Conservation (phyloP, 2,888 invertebrate genomes). For the Ligdia adustata region DNA sequence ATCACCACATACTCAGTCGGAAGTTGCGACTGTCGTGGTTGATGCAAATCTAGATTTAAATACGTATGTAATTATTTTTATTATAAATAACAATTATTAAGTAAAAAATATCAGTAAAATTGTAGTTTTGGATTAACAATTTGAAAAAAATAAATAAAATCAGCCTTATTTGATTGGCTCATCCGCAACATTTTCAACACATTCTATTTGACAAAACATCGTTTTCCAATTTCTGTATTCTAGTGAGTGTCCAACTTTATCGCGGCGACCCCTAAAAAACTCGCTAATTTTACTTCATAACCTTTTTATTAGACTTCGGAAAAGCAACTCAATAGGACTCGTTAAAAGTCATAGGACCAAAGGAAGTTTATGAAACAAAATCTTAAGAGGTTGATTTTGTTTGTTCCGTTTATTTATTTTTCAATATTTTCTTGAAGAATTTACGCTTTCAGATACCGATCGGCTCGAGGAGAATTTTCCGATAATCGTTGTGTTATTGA, state of each 20-base stretch:
- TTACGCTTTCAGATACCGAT: conserved; percentile 45
- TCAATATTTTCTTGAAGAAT: conserved; percentile 66
- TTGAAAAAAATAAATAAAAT: no score
- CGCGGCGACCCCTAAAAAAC: conserved; percentile 40
- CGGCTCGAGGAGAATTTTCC: conserved; percentile 51
- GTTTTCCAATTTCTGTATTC: neutral
- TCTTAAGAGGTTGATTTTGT: conserved; percentile 62
- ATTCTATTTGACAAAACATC: no score
- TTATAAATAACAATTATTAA: no score
- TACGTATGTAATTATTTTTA: no score
- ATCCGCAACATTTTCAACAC: no score
- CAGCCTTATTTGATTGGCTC: no score
- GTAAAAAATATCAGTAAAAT: no score
- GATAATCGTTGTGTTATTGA: conserved; percentile 67
- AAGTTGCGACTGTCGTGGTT: no score
- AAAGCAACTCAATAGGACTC: conserved; percentile 69
- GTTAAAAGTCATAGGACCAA: conserved; percentile 71
- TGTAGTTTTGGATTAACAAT: no score
- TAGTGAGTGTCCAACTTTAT: neutral
- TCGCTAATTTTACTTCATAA: conserved; percentile 69
- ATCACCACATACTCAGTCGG: no score
- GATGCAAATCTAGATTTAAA: no score
- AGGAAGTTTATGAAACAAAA: conserved; percentile 60
- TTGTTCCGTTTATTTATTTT: conserved; percentile 68
- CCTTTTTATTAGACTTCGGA: conserved; percentile 74